Conservation (phyloP, 2,797 vertebrate genomes). For the Aldrovandia affinis region DNA sequence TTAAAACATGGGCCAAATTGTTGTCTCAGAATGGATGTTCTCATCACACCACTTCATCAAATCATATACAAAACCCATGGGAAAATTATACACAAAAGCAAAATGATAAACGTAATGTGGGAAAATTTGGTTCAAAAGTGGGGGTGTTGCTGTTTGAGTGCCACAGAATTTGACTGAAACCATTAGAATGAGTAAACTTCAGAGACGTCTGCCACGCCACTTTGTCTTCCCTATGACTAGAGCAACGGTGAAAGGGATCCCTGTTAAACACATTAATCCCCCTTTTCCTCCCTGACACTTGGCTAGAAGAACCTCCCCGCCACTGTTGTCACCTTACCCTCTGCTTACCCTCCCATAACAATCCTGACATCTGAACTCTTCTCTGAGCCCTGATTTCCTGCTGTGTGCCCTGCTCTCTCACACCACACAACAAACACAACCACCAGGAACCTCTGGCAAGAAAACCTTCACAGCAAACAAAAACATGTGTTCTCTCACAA, state of each 20-base stretch:
- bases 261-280: slow-evolving; percentile 4
- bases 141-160: background rate
- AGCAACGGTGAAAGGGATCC: background rate
- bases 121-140: background rate
- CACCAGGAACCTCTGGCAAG: slow-evolving; percentile 3
- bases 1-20: background rate
- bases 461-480: background rate
- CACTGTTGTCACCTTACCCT: slow-evolving; percentile 13
- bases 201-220: background rate
- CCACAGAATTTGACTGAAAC: background rate
- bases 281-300: background rate
- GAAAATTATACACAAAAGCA: too few relatives aligned
- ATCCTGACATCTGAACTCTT: background rate
- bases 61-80: too few relatives aligned
- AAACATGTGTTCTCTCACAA: background rate
- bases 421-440: slow-evolving; percentile 2
- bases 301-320: background rate
- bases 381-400: background rate
- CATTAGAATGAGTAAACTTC: background rate
- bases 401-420: background rate
- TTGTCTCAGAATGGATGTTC: background rate
- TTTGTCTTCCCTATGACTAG: background rate
- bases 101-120: too few relatives aligned
- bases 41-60: too few relatives aligned
- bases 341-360: background rate